These are phyloP conservation scores for Australoheros facetus DNA, from an alignment of 2,797 vertebrate genomes.

Conservation along the genomic window DNA sequence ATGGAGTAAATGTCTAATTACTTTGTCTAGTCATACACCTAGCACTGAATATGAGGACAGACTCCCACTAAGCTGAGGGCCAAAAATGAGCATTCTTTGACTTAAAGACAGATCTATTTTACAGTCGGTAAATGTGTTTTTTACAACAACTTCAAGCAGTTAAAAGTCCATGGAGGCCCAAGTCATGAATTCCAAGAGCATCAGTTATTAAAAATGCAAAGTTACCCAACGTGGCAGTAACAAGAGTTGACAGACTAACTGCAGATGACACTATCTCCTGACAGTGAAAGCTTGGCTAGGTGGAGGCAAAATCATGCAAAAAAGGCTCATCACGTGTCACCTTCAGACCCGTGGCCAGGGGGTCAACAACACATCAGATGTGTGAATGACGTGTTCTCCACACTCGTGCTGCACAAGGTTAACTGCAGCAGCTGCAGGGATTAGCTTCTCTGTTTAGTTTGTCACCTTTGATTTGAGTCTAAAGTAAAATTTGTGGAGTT, in stretches of 20 bases:
- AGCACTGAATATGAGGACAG: background rate
- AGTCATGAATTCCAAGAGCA: background rate
- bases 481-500: background rate
- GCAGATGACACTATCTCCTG: background rate
- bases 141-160: background rate
- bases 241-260: background rate
- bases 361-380: slow-evolving; percentile 47
- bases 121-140: background rate
- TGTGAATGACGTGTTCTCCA: slow-evolving; percentile 34
- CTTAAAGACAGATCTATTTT: background rate
- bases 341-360: slow-evolving; percentile 12
- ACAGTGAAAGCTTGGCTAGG: background rate
- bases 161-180: background rate
- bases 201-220: background rate
- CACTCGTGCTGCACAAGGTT: slow-evolving; percentile 13
- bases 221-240: background rate
- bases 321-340: background rate
- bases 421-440: background rate
- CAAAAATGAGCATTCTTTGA: background rate
- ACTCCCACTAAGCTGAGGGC: background rate
- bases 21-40: background rate
- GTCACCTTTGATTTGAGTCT: background rate
- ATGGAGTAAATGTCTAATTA: background rate
- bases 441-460: background rate
- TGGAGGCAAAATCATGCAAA: slow-evolving; percentile 14